These are phyloP conservation scores for Drosophila multiciliata DNA, from an alignment of 2,888 invertebrate species.

Conservation along the genomic window DNA sequence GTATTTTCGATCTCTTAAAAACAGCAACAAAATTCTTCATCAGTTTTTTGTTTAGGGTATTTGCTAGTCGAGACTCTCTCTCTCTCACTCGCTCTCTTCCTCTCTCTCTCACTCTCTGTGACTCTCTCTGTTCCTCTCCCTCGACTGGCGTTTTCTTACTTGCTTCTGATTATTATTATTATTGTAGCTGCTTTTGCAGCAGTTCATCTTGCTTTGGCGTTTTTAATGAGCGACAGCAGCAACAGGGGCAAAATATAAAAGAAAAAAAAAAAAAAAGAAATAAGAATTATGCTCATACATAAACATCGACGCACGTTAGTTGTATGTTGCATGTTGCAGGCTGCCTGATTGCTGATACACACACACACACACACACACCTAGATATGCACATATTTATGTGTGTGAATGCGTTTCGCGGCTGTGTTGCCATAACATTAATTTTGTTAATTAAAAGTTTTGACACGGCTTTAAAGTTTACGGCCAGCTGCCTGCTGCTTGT, in stretches of 20 bases:
- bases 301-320: constrained; percentile 51
- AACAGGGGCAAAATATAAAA: constrained; percentile 5
- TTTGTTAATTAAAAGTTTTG: constrained; percentile 80
- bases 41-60: not conserved
- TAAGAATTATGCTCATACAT: constrained; percentile 66
- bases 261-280: constrained; percentile 12
- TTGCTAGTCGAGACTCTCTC: not conserved
- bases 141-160: not conserved
- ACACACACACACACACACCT: constrained; percentile 6
- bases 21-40: not conserved
- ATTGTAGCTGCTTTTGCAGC: constrained; percentile 28
- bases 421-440: constrained; percentile 76
- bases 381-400: not conserved
- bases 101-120: no score
- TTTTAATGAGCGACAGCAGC: constrained; percentile 58
- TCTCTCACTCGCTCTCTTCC: no score
- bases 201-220: constrained; percentile 23
- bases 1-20: not conserved
- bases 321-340: constrained; percentile 37
- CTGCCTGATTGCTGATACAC: constrained; percentile 45
- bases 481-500: constrained; percentile 29
- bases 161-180: constrained; percentile 14
- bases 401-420: constrained; percentile 13
- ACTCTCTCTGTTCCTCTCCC: not conserved
- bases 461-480: constrained; percentile 73